Evolutionary conservation across 1,140 invertebrate genomes (phyloP).

Genomic region (Drosophila paulistorum): DNA sequence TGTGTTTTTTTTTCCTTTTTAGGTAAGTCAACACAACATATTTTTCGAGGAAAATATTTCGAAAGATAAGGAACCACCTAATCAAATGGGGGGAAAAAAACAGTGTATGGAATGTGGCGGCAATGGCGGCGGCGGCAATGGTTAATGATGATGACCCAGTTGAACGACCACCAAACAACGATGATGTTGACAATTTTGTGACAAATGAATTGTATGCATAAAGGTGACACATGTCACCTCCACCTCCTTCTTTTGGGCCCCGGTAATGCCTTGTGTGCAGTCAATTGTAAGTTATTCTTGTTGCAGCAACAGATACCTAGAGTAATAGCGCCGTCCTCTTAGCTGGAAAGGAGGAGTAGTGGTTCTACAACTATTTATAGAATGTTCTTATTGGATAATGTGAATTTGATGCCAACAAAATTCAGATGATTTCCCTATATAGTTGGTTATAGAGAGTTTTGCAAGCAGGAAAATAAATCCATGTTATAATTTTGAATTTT

Average conservation of each 20-base stretch:
- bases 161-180: slow-evolving; percentile 31
- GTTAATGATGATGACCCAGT: slow-evolving; percentile 49
- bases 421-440: neutral
- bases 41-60: neutral
- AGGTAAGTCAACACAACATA: slow-evolving; percentile 3
- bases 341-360: neutral
- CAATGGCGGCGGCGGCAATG: neutral
- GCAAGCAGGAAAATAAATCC: too few species aligned
- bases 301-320: slow-evolving; percentile 5
- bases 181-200: slow-evolving; percentile 34
- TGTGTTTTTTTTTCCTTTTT: neutral
- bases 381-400: neutral
- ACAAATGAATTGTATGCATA: slow-evolving; percentile 57
- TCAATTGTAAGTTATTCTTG: slow-evolving; percentile 1
- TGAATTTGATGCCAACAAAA: neutral
- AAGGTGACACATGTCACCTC: slow-evolving; percentile 54
- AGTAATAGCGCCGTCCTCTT: neutral
- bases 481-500: too few species aligned
- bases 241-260: neutral
- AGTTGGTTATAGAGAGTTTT: neutral
- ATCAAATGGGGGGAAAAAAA: slow-evolving; percentile 6
- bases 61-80: slow-evolving; percentile 1
- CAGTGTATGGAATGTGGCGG: slow-evolving; percentile 12
- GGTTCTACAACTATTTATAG: neutral
- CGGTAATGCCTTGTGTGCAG: neutral